A percentile compares a stretch with the other conserved stretches of the same genome.
phyloP scores from a whole-genome alignment of 2,888 invertebrate genomes.

The Plagodis dolabraria region DNA sequence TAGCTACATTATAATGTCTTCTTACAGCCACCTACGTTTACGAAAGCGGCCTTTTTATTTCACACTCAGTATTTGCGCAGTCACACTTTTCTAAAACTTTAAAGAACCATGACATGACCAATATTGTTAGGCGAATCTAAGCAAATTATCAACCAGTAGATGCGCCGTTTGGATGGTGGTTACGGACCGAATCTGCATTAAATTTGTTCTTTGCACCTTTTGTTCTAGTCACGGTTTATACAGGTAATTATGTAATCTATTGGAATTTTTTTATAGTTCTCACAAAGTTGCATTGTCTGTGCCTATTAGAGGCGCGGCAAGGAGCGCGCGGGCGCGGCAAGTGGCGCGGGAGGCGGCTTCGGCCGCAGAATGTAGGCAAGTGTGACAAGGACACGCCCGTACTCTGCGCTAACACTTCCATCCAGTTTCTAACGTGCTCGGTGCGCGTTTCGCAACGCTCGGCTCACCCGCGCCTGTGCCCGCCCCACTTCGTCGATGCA shows the following conservation, averaged over 20 bases:
- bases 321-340: conserved; percentile 47
- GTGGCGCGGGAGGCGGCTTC: conserved; percentile 68
- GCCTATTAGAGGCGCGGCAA: conserved; percentile 63
- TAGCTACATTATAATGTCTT: conserved; percentile 50
- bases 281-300: conserved; percentile 77
- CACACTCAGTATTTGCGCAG: conserved; percentile 24
- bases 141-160: conserved; percentile 1
- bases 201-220: conserved; percentile 25
- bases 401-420: conserved; percentile 82
- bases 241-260: conserved; percentile 50
- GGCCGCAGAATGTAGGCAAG: conserved; percentile 83
- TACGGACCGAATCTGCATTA: conserved; percentile 6
- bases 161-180: background rate
- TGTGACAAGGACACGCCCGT: conserved; percentile 85
- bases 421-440: conserved; percentile 83
- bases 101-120: conserved; percentile 5
- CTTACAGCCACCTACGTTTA: conserved; percentile 35
- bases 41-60: conserved; percentile 41
- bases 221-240: conserved; percentile 32
- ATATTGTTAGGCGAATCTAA: conserved; percentile 5
- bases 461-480: conserved; percentile 59
- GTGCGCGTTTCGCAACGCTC: conserved; percentile 78
- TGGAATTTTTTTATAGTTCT: conserved; percentile 67
- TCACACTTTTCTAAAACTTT: conserved; percentile 30
- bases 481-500: conserved; percentile 70